Conservation (phyloP, 2,113 vertebrate genomes). For the Lepus europaeus region DNA sequence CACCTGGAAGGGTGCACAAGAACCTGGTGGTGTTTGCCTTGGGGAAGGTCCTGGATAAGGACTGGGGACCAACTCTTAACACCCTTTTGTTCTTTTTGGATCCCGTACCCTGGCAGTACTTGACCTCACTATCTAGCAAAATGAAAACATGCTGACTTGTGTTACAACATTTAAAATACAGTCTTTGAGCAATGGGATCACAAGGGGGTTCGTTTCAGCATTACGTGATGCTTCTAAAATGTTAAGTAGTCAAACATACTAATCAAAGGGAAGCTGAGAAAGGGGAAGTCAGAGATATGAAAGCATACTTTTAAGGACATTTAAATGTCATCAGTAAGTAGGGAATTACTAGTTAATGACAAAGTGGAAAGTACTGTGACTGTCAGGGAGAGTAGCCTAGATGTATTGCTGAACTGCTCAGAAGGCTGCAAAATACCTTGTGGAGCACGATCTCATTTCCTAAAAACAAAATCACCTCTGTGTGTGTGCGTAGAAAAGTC, state of each 20-base stretch:
- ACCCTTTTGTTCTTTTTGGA: neutral
- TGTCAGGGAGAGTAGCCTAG: neutral
- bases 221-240: neutral
- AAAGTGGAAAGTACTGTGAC: neutral
- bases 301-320: neutral
- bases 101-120: neutral
- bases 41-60: too few species aligned
- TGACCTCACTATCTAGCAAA: neutral
- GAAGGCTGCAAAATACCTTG: neutral
- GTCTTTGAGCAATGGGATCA: neutral
- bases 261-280: neutral
- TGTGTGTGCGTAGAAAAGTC: rapidly evolving
- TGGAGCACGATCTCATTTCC: neutral
- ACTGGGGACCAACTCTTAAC: neutral
- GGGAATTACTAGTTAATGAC: neutral
- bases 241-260: neutral
- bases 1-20: neutral
- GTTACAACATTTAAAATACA: too few species aligned
- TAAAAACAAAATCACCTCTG: neutral
- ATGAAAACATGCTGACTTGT: too few species aligned
- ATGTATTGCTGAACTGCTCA: neutral
- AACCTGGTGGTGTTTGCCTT: too few species aligned
- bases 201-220: neutral
- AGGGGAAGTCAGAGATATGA: neutral
- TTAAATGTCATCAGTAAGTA: neutral